Evolutionary conservation across 92 coral and sea anemone genomes (phyloP).

Genomic region (Heteractis magnifica): DNA sequence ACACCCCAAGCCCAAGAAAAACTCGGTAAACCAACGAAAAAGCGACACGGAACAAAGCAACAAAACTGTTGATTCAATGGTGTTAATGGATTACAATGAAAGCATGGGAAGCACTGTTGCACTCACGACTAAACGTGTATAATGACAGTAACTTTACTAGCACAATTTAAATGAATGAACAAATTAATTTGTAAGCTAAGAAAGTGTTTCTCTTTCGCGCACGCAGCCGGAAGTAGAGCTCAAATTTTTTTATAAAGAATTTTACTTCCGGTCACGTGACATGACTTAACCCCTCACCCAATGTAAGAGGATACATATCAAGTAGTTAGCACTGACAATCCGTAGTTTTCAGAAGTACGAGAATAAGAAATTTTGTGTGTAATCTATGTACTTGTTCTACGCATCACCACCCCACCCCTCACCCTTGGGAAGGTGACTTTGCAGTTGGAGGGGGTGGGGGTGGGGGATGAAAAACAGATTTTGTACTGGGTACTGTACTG

Average conservation of each 20-base stretch:
- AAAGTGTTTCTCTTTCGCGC: neutral
- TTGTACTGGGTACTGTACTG: neutral
- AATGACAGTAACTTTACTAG: neutral
- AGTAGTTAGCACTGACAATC: neutral
- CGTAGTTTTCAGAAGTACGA: neutral
- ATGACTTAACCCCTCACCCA: neutral
- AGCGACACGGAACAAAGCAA: constrained; percentile 40
- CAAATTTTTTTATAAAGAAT: neutral
- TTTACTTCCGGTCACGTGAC: constrained; percentile 8
- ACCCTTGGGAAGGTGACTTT: neutral
- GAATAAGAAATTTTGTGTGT: neutral
- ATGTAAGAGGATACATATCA: neutral
- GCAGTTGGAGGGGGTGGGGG: neutral
- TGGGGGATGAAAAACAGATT: neutral
- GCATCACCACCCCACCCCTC: neutral
- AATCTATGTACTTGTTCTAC: neutral
- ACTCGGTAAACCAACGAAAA: constrained; percentile 47
- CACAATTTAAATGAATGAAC: neutral
- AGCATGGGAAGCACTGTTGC: constrained; percentile 44
- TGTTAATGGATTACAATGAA: constrained; percentile 48
- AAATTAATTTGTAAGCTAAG: too few relatives aligned
- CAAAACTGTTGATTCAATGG: constrained; percentile 54
- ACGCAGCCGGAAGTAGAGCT: neutral
- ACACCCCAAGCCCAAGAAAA: constrained; percentile 40
- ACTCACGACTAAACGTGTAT: constrained; percentile 26